Base-by-base conservation (phyloP, 1,140 invertebrate genomes). In the Acromyrmex heyeri region DNA sequence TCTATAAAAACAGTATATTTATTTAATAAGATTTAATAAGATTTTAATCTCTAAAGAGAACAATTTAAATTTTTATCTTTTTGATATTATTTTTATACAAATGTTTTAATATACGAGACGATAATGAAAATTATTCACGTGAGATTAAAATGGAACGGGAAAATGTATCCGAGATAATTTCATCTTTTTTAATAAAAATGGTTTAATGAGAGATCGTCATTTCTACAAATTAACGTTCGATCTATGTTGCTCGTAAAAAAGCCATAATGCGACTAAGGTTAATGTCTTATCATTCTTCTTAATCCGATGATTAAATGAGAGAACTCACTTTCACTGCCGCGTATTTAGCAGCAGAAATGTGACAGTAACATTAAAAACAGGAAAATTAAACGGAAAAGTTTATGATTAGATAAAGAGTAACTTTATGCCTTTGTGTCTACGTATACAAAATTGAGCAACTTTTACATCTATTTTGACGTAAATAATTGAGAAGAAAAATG, bases 271-370 rank as follows among this genome's bases (percentile, higher is more conserved):
- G 18, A 27, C 30, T 77, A 62, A 48, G 48, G 48, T 53, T 50
- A 72, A 87, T 65, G 55, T 87, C 86, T 89, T 90, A 87, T 90
- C 67, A 59, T 61, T 27, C 65, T 48, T 70, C n/a, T 50, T 82
- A 69, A 53, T 79, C 30, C 62, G 24, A 24, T 24, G 24, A 24
- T 24, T 24, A 24, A 70, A 76, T 59, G 76, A 85, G 64, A 82
- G 38, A 85, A 67, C 48, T 79, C 87, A 67, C 77, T 88, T 91
- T 76, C 79, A 78, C 24, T 24, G 65, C 57, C 48, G 62, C 76
- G 64, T 83, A 59, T 88, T 90, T 69, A 85, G 64, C 57, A 61
- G 30, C 38, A 55, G 8, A 73, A 53, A 79, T 55, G 21, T 48
- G 48, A 77, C 53, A 34, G 16, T 53, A 57, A 82, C 53, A 57